Percentiles rank a stretch among this genome's conserved stretches.
Conservation (phyloP, 2,113 vertebrate genomes). For the Bambusicola thoracicus region DNA sequence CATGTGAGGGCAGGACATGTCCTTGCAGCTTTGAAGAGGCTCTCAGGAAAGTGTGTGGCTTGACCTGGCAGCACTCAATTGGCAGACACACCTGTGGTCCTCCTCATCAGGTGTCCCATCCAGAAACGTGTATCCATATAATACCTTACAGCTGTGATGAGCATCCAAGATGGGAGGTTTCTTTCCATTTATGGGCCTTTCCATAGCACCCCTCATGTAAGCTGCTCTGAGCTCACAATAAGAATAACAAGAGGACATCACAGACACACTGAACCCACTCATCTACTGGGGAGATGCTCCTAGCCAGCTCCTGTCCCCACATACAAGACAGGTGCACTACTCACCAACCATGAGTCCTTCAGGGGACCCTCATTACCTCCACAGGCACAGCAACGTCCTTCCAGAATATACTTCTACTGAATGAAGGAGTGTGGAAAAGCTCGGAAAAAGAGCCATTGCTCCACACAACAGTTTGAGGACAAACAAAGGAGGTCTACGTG, state of each 20-base stretch:
- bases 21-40: neutral
- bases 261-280: neutral
- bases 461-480: neutral
- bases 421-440: neutral
- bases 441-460: neutral
- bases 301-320: neutral
- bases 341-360: neutral
- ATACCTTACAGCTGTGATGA: neutral
- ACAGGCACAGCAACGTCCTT: neutral
- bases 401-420: neutral
- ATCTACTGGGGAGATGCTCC: neutral
- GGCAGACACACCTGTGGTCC: neutral
- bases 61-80: neutral
- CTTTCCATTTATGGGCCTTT: neutral
- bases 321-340: neutral
- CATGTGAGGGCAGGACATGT: neutral
- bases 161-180: neutral
- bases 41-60: neutral
- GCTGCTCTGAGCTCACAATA: neutral
- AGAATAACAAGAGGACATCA: neutral
- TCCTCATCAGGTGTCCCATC: neutral
- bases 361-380: neutral
- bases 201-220: neutral
- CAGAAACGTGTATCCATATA: neutral
- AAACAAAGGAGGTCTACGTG: rapidly evolving